A percentile compares a stretch with the other conserved stretches of the same genome.
Evolutionary conservation across 2,797 vertebrate species (phyloP).

Genomic region (Cossypha dichroa): DNA sequence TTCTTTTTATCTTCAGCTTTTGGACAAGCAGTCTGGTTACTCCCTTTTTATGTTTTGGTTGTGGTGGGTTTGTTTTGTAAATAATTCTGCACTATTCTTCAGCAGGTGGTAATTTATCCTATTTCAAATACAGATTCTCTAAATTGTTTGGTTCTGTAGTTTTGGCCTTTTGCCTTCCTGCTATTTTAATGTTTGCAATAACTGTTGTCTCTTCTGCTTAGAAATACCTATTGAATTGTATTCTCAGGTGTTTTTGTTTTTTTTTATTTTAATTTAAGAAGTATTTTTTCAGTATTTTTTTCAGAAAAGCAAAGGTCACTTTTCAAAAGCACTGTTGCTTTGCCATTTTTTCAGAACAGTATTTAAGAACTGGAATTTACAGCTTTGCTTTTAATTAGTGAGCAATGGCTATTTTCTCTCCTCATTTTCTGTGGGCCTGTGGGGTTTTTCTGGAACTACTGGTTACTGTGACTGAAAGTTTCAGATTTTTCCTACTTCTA

Average conservation of each 20-base stretch:
- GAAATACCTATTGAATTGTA: neutral
- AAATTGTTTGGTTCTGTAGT: neutral
- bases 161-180: neutral
- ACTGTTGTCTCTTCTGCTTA: neutral
- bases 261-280: neutral
- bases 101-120: neutral
- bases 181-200: neutral
- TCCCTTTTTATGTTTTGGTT: neutral
- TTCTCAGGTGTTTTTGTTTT: neutral
- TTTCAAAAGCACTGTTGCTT: neutral
- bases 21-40: neutral
- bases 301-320: neutral
- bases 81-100: neutral
- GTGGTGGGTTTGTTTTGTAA: neutral
- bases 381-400: neutral
- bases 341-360: neutral
- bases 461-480: neutral
- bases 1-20: neutral
- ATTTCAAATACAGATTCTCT: neutral
- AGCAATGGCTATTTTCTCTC: neutral
- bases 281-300: neutral
- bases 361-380: neutral
- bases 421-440: neutral
- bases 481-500: neutral
- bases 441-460: neutral